These are phyloP conservation scores for Sarcophaga peregrina DNA, from an alignment of 1,140 invertebrate genomes.

Conservation along the genomic window DNA sequence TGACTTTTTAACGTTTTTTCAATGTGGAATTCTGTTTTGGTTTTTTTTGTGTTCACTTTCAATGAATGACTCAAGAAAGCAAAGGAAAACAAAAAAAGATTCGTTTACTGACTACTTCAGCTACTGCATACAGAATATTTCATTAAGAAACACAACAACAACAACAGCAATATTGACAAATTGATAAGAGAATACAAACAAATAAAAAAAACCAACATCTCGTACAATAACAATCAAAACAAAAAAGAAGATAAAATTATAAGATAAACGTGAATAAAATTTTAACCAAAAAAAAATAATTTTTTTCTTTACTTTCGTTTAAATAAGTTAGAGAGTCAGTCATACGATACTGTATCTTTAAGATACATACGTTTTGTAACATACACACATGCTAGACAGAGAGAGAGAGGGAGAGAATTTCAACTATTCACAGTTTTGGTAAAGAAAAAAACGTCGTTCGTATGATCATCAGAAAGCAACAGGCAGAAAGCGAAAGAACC, in stretches of 20 bases:
- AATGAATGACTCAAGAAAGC: conserved; percentile 4
- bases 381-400: background rate
- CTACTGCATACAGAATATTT: conserved; percentile 24
- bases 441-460: too few relatives aligned
- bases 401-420: background rate
- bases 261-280: conserved; percentile 22
- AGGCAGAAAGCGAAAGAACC: background rate
- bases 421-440: too few relatives aligned
- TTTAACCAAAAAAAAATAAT: background rate
- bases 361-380: background rate
- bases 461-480: too few relatives aligned
- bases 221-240: too few relatives aligned
- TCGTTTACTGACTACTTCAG: conserved; percentile 7
- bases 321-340: background rate
- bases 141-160: background rate
- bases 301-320: background rate
- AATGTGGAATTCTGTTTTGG: background rate
- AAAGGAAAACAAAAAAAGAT: background rate
- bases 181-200: background rate
- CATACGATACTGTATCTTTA: background rate
- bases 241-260: background rate
- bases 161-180: conserved; percentile 11
- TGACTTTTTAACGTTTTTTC: background rate
- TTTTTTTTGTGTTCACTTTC: background rate
- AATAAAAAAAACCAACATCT: background rate